These are phyloP conservation scores for Trachemys scripta DNA, from an alignment of 2,113 vertebrate species.

Conservation along the genomic window DNA sequence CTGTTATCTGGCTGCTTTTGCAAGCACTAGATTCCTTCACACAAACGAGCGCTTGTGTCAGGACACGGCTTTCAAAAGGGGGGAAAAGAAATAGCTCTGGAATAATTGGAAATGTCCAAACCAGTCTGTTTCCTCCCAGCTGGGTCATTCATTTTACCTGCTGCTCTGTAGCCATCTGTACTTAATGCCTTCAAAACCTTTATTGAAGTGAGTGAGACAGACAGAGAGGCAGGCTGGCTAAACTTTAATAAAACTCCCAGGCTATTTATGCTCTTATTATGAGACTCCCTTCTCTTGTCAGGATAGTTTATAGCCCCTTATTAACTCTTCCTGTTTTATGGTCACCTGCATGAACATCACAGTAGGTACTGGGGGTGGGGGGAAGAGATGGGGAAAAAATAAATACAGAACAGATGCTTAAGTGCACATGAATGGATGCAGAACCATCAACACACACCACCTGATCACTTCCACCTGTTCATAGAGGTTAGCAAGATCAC, in stretches of 20 bases:
- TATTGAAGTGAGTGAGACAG: not conserved
- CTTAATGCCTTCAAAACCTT: not conserved
- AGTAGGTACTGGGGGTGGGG: not conserved
- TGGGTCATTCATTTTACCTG: conserved; percentile 27
- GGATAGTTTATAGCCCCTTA: not conserved
- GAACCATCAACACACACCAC: accelerated
- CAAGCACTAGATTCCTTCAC: not conserved
- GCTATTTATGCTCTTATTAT: not conserved
- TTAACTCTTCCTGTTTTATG: not conserved
- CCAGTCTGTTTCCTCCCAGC: conserved; percentile 4
- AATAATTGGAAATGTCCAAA: conserved; percentile 26
- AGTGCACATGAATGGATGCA: accelerated
- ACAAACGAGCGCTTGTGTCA: conserved; percentile 6
- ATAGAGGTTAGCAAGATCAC: accelerated
- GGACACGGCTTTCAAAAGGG: conserved; percentile 38
- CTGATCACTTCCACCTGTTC: not conserved
- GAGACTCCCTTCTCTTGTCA: conserved; percentile 26
- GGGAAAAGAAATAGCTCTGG: not conserved
- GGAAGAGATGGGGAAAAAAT: not conserved
- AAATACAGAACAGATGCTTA: not conserved
- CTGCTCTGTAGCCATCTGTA: conserved; percentile 11
- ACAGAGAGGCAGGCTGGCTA: not conserved
- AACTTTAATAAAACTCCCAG: not conserved
- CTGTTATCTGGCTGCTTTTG: not conserved
- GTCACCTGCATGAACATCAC: not conserved